Evolutionary conservation across 2,888 invertebrate species (phyloP).

Genomic region (Cantharis rufa): DNA sequence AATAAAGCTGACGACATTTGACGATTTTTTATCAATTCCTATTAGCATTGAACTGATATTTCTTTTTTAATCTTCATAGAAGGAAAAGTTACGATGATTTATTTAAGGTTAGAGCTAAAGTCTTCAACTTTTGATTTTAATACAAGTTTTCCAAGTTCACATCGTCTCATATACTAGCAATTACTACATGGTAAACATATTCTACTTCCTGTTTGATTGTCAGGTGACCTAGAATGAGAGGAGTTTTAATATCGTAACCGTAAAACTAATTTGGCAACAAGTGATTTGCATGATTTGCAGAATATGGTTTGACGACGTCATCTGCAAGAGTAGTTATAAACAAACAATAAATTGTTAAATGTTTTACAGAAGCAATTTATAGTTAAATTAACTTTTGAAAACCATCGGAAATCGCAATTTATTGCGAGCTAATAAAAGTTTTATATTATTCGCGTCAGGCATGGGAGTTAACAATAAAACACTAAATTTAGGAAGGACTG

Average conservation of each 20-base stretch:
- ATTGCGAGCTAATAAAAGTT: slow-evolving; percentile 25
- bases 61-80: too few species aligned
- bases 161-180: too few species aligned
- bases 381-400: slow-evolving; percentile 3
- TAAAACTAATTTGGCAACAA: neutral
- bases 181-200: too few species aligned
- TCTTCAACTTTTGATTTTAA: too few species aligned
- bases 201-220: too few species aligned
- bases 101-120: too few species aligned
- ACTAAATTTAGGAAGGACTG: slow-evolving; percentile 28
- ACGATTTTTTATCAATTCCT: too few species aligned
- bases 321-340: neutral
- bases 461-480: slow-evolving; percentile 23
- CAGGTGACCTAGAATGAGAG: too few species aligned
- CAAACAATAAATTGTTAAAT: neutral
- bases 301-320: neutral
- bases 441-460: slow-evolving; percentile 24
- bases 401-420: slow-evolving; percentile 24
- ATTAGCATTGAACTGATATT: too few species aligned
- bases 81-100: too few species aligned
- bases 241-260: neutral
- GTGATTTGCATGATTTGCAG: neutral
- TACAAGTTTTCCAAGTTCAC: too few species aligned
- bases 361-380: neutral
- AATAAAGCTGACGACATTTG: too few species aligned